Percentiles rank a stretch among this genome's conserved stretches.
phyloP scores from a whole-genome alignment of 2,113 vertebrate species.

The Nipponia nippon region DNA sequence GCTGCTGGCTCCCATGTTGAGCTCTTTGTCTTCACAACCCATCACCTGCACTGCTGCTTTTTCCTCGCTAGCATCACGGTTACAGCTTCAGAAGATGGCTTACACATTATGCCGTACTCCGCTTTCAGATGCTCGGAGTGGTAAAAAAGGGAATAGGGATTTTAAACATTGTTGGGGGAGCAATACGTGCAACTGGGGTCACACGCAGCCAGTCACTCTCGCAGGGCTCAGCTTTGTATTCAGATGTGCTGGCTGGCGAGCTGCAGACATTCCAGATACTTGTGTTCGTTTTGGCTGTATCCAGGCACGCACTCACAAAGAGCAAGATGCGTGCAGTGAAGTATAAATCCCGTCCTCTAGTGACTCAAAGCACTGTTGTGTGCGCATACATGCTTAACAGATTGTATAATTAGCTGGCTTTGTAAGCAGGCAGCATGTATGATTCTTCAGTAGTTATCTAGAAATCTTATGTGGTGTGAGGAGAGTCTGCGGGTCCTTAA shows the following conservation, averaged over 20 bases:
- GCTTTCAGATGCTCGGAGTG: background rate
- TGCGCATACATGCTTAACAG: constrained; percentile 42
- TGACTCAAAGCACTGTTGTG: constrained; percentile 45
- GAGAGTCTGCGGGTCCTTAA: background rate
- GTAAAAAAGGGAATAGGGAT: background rate
- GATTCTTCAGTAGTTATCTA: background rate
- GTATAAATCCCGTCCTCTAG: constrained; percentile 60
- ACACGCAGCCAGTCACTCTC: background rate
- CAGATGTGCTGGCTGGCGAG: constrained; percentile 22
- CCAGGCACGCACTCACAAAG: constrained; percentile 61
- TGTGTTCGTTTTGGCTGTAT: constrained; percentile 56
- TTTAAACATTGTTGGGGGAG: background rate
- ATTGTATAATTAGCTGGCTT: constrained; percentile 63
- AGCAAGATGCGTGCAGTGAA: constrained; percentile 65
- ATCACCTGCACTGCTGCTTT: background rate
- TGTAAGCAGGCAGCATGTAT: background rate
- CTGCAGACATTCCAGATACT: constrained; percentile 61
- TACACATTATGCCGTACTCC: background rate
- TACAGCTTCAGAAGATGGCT: background rate
- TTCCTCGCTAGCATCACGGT: background rate
- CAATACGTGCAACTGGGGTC: background rate
- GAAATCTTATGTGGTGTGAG: background rate
- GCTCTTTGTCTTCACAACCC: background rate
- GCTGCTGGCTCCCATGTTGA: accelerated
- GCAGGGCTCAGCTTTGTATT: constrained; percentile 52